phyloP scores from a whole-genome alignment of 2,888 invertebrate species.

The Amphimallon solstitiale region DNA sequence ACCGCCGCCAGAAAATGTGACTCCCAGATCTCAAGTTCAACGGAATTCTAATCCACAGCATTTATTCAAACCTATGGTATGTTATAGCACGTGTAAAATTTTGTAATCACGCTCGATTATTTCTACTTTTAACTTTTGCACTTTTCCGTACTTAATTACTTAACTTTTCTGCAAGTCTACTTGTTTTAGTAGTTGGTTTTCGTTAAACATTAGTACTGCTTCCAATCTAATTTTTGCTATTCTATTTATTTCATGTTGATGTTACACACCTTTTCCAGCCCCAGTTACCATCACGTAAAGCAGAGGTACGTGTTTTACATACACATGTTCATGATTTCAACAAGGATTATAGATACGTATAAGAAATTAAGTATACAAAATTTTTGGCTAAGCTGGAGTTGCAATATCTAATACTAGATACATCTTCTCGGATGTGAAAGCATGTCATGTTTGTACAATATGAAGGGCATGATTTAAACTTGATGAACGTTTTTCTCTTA shows the following conservation, averaged over 20 bases:
- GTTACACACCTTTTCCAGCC: constrained; percentile 62
- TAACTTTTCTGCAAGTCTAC: constrained; percentile 40
- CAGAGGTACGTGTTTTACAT: constrained; percentile 78
- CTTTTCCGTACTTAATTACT: constrained; percentile 48
- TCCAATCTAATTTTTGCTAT: constrained; percentile 64
- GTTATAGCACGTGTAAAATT: constrained; percentile 50
- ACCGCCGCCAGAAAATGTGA: constrained; percentile 80
- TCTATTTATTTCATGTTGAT: constrained; percentile 71
- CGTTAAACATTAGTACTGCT: constrained; percentile 50
- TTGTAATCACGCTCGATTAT: constrained; percentile 54
- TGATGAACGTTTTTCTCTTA: no score
- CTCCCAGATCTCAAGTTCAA: constrained; percentile 72
- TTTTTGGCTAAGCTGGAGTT: no score
- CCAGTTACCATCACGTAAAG: constrained; percentile 88
- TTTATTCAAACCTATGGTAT: constrained; percentile 89
- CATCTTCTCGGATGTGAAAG: no score
- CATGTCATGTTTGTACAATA: no score
- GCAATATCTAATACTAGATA: no score
- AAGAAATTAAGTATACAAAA: no score
- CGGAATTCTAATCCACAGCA: constrained; percentile 85
- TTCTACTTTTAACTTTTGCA: constrained; percentile 49
- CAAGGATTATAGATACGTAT: background rate
- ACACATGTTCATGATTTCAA: constrained; percentile 9
- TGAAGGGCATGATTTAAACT: no score
- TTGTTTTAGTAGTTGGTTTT: no score